Conservation (phyloP, 2,888 invertebrate genomes). For the Aromia moschata region DNA sequence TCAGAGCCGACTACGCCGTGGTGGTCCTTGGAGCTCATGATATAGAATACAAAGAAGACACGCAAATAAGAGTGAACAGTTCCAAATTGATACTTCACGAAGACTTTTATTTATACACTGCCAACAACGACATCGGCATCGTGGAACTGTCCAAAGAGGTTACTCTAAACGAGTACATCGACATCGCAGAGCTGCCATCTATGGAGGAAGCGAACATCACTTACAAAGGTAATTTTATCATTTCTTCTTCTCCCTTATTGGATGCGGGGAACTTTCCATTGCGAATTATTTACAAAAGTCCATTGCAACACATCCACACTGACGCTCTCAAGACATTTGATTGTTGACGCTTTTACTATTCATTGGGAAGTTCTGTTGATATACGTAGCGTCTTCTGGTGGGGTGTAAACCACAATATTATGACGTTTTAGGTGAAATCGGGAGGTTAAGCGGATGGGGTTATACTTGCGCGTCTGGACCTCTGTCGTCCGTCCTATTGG, state of each 20-base stretch:
- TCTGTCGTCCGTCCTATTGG: slow-evolving; percentile 28
- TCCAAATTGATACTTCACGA: slow-evolving; percentile 55
- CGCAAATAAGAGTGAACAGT: slow-evolving; percentile 44
- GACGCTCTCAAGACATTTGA: background rate
- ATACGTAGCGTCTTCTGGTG: too few species aligned
- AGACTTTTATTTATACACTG: slow-evolving; percentile 49
- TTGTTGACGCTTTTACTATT: too few species aligned
- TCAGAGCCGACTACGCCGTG: slow-evolving; percentile 8
- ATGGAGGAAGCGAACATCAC: background rate
- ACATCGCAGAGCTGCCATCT: background rate
- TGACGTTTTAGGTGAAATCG: slow-evolving; percentile 27
- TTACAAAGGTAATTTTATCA: slow-evolving; percentile 12
- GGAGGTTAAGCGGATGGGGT: slow-evolving; percentile 42
- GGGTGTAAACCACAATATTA: too few species aligned
- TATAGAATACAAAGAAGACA: slow-evolving; percentile 46
- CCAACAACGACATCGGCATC: slow-evolving; percentile 61
- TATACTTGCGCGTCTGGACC: slow-evolving; percentile 27
- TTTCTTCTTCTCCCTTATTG: too few species aligned
- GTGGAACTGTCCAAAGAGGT: slow-evolving; percentile 45
- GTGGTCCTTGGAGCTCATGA: slow-evolving; percentile 42
- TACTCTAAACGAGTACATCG: slow-evolving; percentile 26
- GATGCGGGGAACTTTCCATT: too few species aligned
- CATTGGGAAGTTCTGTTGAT: too few species aligned
- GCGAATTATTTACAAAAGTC: background rate
- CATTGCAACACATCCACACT: background rate